Evolutionary conservation across 2,888 invertebrate genomes (phyloP).

Genomic region (Tetranychus piercei): DNA sequence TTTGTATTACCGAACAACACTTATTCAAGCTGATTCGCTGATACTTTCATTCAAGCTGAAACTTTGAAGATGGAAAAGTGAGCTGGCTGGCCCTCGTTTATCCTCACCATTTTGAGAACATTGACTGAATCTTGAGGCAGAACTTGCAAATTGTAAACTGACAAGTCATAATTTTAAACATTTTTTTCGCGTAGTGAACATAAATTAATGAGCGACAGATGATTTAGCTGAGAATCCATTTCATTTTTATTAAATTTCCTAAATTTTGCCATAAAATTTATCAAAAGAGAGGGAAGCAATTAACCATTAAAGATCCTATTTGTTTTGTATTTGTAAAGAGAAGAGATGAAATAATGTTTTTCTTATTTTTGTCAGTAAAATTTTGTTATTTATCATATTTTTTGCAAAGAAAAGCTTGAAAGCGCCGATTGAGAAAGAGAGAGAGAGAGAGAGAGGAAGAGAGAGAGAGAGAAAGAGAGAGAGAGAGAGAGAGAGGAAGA

Average conservation of each 20-base stretch:
- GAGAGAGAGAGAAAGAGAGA: neutral
- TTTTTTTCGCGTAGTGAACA: too few relatives aligned
- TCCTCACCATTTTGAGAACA: too few relatives aligned
- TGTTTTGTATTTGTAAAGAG: neutral
- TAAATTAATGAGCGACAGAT: neutral
- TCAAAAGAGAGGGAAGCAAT: neutral
- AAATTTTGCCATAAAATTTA: constrained; percentile 1
- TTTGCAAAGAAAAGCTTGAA: too few relatives aligned
- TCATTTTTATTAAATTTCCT: constrained; percentile 1
- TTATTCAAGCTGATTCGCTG: too few relatives aligned
- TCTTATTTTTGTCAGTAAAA: neutral
- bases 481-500: constrained; percentile 4
- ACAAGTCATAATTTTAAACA: too few relatives aligned
- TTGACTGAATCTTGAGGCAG: too few relatives aligned
- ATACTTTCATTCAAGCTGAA: too few relatives aligned
- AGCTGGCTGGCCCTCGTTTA: too few relatives aligned
- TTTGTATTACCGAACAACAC: too few relatives aligned
- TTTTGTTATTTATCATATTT: too few relatives aligned
- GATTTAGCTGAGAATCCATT: neutral
- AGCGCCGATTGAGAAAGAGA: neutral
- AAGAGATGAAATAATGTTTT: neutral
- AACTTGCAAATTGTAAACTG: too few relatives aligned
- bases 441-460: neutral
- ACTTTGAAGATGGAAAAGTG: too few relatives aligned
- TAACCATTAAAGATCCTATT: neutral